Evolutionary conservation across 1,140 invertebrate species (phyloP).

Genomic region (Bombyx mori): DNA sequence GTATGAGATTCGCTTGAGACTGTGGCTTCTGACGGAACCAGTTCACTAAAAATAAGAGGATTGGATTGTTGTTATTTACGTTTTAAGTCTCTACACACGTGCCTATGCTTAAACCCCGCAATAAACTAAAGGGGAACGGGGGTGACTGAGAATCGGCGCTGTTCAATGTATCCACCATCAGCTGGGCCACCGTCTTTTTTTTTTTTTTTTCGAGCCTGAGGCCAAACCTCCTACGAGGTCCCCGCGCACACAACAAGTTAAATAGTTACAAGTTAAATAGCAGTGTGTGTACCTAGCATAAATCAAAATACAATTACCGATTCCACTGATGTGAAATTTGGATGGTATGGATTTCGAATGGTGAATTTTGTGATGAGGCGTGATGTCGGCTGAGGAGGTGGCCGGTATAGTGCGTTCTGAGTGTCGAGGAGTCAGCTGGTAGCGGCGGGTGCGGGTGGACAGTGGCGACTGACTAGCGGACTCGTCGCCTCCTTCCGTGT

Average conservation of each 20-base stretch:
- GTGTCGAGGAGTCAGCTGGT: slow-evolving; percentile 84
- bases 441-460: slow-evolving; percentile 80
- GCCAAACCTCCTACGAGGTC: too few species aligned
- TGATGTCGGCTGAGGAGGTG: slow-evolving; percentile 66
- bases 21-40: slow-evolving; percentile 57
- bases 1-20: slow-evolving; percentile 27
- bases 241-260: too few species aligned
- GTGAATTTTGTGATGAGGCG: slow-evolving; percentile 61
- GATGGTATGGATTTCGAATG: slow-evolving; percentile 64
- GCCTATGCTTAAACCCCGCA: too few species aligned
- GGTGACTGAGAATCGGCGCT: too few species aligned
- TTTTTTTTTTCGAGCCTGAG: too few species aligned
- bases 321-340: slow-evolving; percentile 74
- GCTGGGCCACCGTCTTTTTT: too few species aligned
- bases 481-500: slow-evolving; percentile 83
- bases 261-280: too few species aligned
- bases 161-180: too few species aligned
- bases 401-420: slow-evolving; percentile 79
- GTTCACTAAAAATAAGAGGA: slow-evolving; percentile 31
- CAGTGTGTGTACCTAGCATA: too few species aligned
- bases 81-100: too few species aligned
- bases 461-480: slow-evolving; percentile 83
- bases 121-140: too few species aligned
- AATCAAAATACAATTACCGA: slow-evolving; percentile 67
- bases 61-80: too few species aligned